Percentiles rank a stretch among this genome's conserved stretches.
Evolutionary conservation across 2,113 vertebrate genomes (phyloP).

Genomic region (Corythaeola cristata): DNA sequence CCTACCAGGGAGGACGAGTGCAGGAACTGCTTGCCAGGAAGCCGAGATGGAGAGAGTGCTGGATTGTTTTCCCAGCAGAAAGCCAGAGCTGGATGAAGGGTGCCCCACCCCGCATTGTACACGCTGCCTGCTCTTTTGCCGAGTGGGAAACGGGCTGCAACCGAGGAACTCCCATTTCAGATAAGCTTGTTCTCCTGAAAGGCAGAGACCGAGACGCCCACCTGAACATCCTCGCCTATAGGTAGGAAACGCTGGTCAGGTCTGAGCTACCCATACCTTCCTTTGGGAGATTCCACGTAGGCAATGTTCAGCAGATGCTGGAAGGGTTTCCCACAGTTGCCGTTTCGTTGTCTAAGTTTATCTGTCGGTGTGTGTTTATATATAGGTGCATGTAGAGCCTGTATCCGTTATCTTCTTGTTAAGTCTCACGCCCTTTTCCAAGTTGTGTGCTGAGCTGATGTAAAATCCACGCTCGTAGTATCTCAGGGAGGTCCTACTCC

Average conservation of each 20-base stretch:
- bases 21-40: not conserved
- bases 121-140: not conserved
- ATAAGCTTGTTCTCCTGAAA: not conserved
- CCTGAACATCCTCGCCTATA: fast-evolving
- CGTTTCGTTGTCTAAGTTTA: not conserved
- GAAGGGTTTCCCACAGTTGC: not conserved
- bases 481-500: not conserved
- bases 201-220: not conserved
- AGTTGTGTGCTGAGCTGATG: not conserved
- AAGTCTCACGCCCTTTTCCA: not conserved
- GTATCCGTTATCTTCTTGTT: fast-evolving
- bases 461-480: fast-evolving
- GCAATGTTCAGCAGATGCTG: not conserved
- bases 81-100: not conserved
- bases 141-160: not conserved
- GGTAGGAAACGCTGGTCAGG: fast-evolving
- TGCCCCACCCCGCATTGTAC: not conserved
- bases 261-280: not conserved
- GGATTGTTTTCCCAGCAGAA: not conserved
- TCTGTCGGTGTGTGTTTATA: too few relatives aligned
- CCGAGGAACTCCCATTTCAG: not conserved
- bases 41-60: fast-evolving
- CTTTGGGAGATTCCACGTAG: fast-evolving
- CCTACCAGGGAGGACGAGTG: not conserved
- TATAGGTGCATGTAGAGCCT: not conserved